Evolutionary conservation across 2,888 invertebrate genomes (phyloP).

Genomic region (Drosophila quasianomalipes): DNA sequence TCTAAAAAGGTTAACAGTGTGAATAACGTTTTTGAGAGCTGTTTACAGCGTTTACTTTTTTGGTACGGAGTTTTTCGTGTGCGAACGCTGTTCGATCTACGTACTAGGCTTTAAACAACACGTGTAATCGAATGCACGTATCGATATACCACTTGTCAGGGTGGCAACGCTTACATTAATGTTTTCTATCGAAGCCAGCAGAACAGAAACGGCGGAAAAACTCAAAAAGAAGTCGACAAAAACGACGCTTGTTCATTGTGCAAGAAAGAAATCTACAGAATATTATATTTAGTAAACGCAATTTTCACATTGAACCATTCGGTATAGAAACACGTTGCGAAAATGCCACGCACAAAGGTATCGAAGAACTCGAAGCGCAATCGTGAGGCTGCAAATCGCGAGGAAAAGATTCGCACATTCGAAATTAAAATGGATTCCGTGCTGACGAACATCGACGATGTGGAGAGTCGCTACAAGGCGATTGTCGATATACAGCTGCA

Average conservation of each 20-base stretch:
- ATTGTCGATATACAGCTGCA: slow-evolving; percentile 57
- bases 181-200: slow-evolving; percentile 54
- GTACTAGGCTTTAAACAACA: not conserved
- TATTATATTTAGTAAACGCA: slow-evolving; percentile 5
- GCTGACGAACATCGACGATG: slow-evolving; percentile 67
- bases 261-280: not conserved
- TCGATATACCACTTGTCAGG: slow-evolving; percentile 12
- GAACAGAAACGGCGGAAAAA: slow-evolving; percentile 63
- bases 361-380: slow-evolving; percentile 84
- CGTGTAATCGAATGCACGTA: not conserved
- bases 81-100: not conserved
- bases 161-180: not conserved
- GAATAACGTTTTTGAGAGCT: no score
- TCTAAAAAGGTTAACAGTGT: no score
- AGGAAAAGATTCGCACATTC: slow-evolving; percentile 81
- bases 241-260: slow-evolving; percentile 29
- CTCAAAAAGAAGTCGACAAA: slow-evolving; percentile 45
- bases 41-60: not conserved
- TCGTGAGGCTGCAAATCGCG: slow-evolving; percentile 83
- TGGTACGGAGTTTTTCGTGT: not conserved
- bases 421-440: slow-evolving; percentile 79
- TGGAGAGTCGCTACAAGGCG: slow-evolving; percentile 52
- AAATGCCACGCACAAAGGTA: slow-evolving; percentile 85
- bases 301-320: not conserved
- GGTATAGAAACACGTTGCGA: not conserved